These are phyloP conservation scores for Epizoanthus scotinus DNA, from an alignment of 92 coral and sea anemone genomes.

Conservation along the genomic window DNA sequence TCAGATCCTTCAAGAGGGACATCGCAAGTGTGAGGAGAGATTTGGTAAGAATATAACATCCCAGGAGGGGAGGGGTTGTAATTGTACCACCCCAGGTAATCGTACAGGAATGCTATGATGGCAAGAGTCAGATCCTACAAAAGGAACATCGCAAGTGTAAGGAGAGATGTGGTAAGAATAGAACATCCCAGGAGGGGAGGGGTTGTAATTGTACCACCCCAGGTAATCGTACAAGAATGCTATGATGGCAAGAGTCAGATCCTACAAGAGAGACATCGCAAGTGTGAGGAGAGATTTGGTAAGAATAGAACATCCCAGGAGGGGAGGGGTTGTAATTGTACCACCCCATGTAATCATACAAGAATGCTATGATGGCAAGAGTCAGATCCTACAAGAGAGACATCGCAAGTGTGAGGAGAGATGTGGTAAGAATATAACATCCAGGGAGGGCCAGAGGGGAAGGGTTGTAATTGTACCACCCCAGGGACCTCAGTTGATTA, in stretches of 20 bases:
- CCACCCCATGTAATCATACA: constrained; percentile 73
- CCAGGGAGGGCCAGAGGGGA: background rate
- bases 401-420: constrained; percentile 68
- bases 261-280: background rate
- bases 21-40: constrained; percentile 80
- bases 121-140: background rate
- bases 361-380: constrained; percentile 74
- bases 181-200: background rate
- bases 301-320: background rate
- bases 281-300: background rate
- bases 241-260: background rate
- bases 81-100: no score
- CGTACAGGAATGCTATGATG: background rate
- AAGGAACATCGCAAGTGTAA: background rate
- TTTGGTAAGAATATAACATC: constrained; percentile 56
- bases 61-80: background rate
- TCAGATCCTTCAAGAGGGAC: constrained; percentile 75
- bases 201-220: background rate
- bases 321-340: background rate
- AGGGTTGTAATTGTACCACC: no score
- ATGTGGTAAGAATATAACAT: constrained; percentile 61
- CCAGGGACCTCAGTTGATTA: no score
- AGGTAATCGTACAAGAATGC: background rate
- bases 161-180: background rate
- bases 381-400: constrained; percentile 65